These are phyloP conservation scores for Xenus cinereus DNA, from an alignment of 2,113 vertebrate genomes.

Conservation along the genomic window DNA sequence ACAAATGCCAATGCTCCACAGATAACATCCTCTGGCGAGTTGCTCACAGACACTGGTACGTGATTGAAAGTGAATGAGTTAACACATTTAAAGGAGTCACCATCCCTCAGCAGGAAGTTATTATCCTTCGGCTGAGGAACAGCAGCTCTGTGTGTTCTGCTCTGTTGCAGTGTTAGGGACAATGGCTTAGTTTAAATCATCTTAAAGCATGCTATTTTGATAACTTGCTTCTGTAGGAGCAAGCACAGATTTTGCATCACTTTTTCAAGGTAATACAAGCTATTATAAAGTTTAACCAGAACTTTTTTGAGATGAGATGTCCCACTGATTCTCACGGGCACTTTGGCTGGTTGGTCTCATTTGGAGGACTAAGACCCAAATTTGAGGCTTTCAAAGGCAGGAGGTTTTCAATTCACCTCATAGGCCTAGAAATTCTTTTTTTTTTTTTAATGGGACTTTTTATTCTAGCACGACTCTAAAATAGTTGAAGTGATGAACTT, in stretches of 20 bases:
- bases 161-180: conserved; percentile 14
- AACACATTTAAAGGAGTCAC: background rate
- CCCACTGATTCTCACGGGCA: background rate
- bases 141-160: conserved; percentile 2
- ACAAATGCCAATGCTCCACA: background rate
- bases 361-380: background rate
- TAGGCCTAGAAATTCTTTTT: background rate
- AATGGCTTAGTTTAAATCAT: conserved; percentile 34
- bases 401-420: background rate
- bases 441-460: background rate
- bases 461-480: background rate
- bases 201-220: conserved; percentile 1
- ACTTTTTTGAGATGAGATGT: background rate
- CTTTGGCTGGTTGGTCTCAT: background rate
- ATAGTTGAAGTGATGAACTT: background rate
- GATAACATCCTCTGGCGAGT: background rate
- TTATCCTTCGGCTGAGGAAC: conserved; percentile 43
- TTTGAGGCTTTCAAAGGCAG: background rate
- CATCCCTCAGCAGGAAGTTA: conserved; percentile 39
- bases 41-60: background rate
- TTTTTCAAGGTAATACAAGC: background rate
- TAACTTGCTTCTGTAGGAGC: background rate
- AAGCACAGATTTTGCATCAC: background rate
- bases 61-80: conserved; percentile 46
- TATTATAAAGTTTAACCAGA: background rate